Conservation (phyloP, 2,797 vertebrate genomes). For the Falco columbarius region DNA sequence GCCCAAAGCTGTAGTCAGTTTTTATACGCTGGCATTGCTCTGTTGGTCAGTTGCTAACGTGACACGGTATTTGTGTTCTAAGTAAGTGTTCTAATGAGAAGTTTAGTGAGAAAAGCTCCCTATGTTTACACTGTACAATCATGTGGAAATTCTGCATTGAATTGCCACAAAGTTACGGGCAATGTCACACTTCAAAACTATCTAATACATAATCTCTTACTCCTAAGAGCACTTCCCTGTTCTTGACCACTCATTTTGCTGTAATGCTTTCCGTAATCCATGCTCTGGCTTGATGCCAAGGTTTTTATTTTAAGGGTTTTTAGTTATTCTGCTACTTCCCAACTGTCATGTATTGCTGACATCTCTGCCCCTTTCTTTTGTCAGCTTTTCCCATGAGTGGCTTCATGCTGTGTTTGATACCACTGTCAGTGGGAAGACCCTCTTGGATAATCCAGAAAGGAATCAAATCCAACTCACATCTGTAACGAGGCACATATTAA, state of each 20-base stretch:
- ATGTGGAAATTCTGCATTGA: neutral
- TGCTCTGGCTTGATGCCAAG: neutral
- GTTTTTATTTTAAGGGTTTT: slow-evolving; percentile 35
- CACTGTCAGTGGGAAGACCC: neutral
- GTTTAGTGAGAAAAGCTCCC: neutral
- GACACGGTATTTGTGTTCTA: neutral
- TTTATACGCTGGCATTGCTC: neutral
- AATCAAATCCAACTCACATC: neutral
- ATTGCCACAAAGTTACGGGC: neutral
- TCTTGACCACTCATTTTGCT: slow-evolving; percentile 2
- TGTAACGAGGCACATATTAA: neutral
- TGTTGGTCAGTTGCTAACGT: neutral
- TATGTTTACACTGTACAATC: neutral
- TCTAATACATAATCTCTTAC: neutral
- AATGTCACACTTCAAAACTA: neutral
- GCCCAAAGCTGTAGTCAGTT: neutral
- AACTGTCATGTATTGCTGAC: neutral
- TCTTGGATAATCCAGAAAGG: neutral
- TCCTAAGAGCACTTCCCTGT: neutral
- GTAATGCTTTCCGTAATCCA: slow-evolving; percentile 14
- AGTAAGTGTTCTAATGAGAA: neutral
- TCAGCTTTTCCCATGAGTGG: neutral
- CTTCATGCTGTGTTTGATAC: neutral
- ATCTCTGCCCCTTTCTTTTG: neutral
- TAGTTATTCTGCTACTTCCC: neutral